Conservation (phyloP, 2,888 invertebrate genomes). For the Morpho deidamia region DNA sequence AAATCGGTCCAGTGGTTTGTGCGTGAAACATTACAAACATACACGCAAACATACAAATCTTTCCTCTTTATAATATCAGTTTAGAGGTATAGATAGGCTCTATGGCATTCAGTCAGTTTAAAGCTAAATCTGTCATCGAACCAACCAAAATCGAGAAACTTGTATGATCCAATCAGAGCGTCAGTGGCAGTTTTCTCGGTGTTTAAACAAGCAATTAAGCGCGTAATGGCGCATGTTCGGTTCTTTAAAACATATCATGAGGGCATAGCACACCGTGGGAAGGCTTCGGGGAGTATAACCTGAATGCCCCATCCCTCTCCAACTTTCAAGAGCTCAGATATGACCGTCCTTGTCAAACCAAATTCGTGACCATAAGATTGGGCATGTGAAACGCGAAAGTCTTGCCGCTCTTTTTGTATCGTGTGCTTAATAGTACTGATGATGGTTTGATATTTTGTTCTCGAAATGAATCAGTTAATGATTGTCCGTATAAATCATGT, state of each 20-base stretch:
- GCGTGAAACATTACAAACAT: too few relatives aligned
- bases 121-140: too few relatives aligned
- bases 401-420: conserved; percentile 19
- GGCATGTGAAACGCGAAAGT: conserved; percentile 39
- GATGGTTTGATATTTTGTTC: conserved; percentile 9
- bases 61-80: too few relatives aligned
- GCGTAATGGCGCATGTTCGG: conserved; percentile 14
- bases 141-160: too few relatives aligned
- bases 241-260: conserved; percentile 26
- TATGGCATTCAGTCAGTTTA: too few relatives aligned
- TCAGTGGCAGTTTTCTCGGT: conserved; percentile 4
- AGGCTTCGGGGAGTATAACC: conserved; percentile 18
- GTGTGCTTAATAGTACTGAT: conserved; percentile 15
- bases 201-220: conserved; percentile 6
- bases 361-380: conserved; percentile 64
- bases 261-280: conserved; percentile 26
- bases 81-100: too few relatives aligned
- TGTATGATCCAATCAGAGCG: too few relatives aligned
- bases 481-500: neutral
- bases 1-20: too few relatives aligned
- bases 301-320: conserved; percentile 13
- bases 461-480: neutral
- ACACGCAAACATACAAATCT: too few relatives aligned
- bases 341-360: conserved; percentile 37
- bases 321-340: neutral